Evolutionary conservation across 1,140 invertebrate species (phyloP), one percentile per base, ranked within the genome.

Genomic region (Bombus soroeensis): DNA sequence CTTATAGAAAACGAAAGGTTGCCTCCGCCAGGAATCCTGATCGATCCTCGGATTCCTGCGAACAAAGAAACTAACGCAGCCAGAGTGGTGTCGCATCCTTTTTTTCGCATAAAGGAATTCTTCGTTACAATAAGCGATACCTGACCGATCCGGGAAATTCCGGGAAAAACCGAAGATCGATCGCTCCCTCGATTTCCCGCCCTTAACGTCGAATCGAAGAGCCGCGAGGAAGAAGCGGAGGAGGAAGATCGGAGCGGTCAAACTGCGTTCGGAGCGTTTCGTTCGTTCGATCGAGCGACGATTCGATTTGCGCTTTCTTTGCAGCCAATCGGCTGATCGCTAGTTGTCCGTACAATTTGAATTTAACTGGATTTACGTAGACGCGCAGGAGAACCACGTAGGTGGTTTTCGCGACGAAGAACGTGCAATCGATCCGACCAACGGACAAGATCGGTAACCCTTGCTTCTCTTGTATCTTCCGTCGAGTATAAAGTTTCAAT

Each of bases 401-500:
- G 13, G 3, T 13, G 0, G 43, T 43, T 43, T 15, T 15, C 13
- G 13, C 43, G 43, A 47, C 43, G 15, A 47, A 18, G 15, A 47
- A 12, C 43, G 41, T 13, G 12, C 2, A 43, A 13, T 0, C 41
- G 41, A 43, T 43, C 13, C 13, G 43, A 34, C 18, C n/a, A 83
- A 68, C 53, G 62, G 41, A 77, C 22, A 80, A 66, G 76, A 87
- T 47, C 43, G 15, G 43, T 87, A 86, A 86, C 66, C 76, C 78
- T 81, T 87, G 0, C 43, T 5, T 47, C 43, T 47, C 47, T 47
- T 0, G 47, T 47, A 18, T 18, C 83, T 80, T 34, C n/a, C 15
- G n/a, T 28, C 12, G 41, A 62, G 85, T 88, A 87, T 91, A 85
- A 53, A 83, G 82, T 91, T 91, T 85, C 90, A 68, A 89, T 89